Conservation (phyloP, 1,140 invertebrate genomes). For the Cheumatopsyche charites region DNA sequence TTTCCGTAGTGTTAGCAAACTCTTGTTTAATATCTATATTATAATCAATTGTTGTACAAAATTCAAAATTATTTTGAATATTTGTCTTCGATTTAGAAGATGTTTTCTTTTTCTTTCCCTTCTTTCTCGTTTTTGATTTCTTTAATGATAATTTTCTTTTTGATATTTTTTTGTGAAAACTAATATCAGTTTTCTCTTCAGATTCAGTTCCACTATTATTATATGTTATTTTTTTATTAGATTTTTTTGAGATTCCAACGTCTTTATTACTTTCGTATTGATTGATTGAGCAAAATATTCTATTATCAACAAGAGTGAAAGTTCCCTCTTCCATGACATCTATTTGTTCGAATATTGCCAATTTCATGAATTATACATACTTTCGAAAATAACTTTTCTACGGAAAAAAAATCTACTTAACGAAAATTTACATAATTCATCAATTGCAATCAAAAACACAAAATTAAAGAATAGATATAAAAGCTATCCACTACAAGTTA, state of each 20-base stretch:
- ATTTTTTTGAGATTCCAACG: background rate
- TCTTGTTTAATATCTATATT: constrained; percentile 27
- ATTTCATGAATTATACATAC: background rate
- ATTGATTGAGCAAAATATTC: constrained; percentile 42
- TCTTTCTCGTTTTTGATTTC: constrained; percentile 21
- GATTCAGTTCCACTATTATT: too few species aligned
- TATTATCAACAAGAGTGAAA: constrained; percentile 25
- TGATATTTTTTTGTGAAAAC: constrained; percentile 24
- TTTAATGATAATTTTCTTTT: constrained; percentile 25
- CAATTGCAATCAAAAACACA: too few species aligned
- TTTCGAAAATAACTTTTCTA: too few species aligned
- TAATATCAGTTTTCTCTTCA: background rate
- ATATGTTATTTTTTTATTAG: background rate
- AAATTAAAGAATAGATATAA: too few species aligned
- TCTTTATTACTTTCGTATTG: constrained; percentile 24
- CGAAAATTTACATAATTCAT: too few species aligned
- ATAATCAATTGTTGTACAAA: constrained; percentile 19
- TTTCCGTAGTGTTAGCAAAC: constrained; percentile 13
- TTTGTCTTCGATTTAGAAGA: constrained; percentile 5
- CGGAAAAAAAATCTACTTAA: too few species aligned
- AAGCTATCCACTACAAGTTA: too few species aligned
- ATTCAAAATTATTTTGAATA: constrained; percentile 31
- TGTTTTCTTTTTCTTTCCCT: constrained; percentile 11
- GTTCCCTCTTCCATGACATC: constrained; percentile 11
- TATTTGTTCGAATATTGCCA: too few species aligned